These are phyloP conservation scores for Sylvilagus floridanus DNA, from an alignment of 2,797 vertebrate genomes.

Conservation along the genomic window DNA sequence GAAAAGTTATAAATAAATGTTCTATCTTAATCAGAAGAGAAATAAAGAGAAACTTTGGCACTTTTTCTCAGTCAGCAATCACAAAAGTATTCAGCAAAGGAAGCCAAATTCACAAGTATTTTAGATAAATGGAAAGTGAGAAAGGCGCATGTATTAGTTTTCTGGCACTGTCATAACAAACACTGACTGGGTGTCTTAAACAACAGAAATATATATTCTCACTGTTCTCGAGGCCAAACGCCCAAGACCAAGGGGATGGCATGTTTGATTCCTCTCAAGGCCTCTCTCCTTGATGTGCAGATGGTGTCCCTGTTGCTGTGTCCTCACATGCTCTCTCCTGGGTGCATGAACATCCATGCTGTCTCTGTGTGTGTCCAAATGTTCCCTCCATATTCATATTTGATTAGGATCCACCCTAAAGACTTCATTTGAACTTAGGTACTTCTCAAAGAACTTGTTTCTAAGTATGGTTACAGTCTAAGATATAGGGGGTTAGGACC, in stretches of 20 bases:
- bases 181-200: neutral
- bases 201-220: neutral
- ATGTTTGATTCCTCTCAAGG: neutral
- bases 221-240: neutral
- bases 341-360: fast-evolving
- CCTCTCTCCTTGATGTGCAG: neutral
- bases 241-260: neutral
- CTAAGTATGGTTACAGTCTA: neutral
- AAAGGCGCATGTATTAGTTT: neutral
- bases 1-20: constrained; percentile 42
- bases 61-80: constrained; percentile 17
- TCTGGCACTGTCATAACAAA: neutral
- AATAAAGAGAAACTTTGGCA: constrained; percentile 1
- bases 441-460: neutral
- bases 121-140: neutral
- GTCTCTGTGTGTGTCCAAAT: neutral
- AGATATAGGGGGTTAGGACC: neutral
- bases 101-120: constrained; percentile 18
- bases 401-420: neutral
- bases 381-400: neutral
- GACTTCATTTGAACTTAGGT: neutral
- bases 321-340: neutral
- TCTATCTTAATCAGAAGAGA: constrained; percentile 51
- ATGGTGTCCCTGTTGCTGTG: too few species aligned
- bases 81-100: constrained; percentile 5